Base-by-base conservation (phyloP, 2,888 invertebrate genomes). In the Tineola bisselliella region DNA sequence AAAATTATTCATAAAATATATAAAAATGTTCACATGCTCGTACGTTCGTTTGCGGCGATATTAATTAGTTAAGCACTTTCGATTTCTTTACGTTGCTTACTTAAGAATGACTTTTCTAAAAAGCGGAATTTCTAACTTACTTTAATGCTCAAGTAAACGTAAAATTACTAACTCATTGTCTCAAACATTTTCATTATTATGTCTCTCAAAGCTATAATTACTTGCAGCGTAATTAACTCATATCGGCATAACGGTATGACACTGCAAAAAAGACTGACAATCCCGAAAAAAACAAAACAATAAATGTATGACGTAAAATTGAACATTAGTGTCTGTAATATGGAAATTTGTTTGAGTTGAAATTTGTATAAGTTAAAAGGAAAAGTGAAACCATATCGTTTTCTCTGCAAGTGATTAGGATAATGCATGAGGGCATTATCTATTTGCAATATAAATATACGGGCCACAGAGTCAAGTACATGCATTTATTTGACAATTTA, bases 301-400 rank as follows among this genome's bases (percentile, higher is more conserved):
- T 25, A 25, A n/a, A 25, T 25, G 38, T n/a, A 62, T 57, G 48
- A 30, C 44, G 31, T 31, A 54, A 54, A 58, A 61, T 38, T 60
- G 57, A 58, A 61, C n/a, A n/a, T n/a, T n/a, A 31, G 33, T 43
- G 44, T n/a, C 25, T 17, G 60, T 59, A 57, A 63, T 57, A 54
- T 56, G 44, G 60, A 60, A 62, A 63, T 54, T 58, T 48, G 38
- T 61, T 57, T 62, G 61, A 60, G 61, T 61, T 62, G 58, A 62
- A n/a, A n/a, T n/a, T n/a, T 62, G 59, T 48, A 56, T 59, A 62
- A 62, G 62, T 33, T 61, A 62, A 64, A 65, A 73, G 74, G 70
- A 77, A 79, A 82, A 83, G 83, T 79, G 82, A 84, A 84, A 83
- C 75, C 74, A 64, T 68, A 65, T 66, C 68, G 69, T 73, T 76